Evolutionary conservation across 2,888 invertebrate genomes (phyloP).

Genomic region (Serrognathus titanus): DNA sequence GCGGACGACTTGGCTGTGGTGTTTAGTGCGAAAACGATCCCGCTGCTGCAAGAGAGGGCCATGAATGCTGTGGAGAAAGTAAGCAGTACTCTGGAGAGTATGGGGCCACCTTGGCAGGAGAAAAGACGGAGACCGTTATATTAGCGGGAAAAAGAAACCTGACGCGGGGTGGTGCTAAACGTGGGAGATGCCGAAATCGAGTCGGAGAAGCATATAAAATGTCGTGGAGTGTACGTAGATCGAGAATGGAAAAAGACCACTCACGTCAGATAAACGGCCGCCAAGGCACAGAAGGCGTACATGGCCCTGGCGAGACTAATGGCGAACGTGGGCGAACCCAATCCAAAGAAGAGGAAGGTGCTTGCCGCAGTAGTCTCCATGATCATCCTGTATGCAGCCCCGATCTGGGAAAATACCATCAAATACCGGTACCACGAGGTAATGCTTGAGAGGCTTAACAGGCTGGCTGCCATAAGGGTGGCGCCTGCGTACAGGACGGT

Average conservation of each 20-base stretch:
- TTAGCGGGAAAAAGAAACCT: constrained; percentile 15
- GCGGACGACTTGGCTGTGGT: no score
- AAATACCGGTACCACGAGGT: background rate
- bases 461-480: constrained; percentile 2
- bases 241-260: background rate
- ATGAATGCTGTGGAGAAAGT: no score
- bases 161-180: constrained; percentile 3
- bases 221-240: constrained; percentile 5
- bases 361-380: background rate
- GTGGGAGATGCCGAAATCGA: background rate
- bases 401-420: constrained; percentile 5
- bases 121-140: constrained; percentile 17
- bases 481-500: constrained; percentile 9
- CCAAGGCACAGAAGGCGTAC: background rate
- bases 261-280: background rate
- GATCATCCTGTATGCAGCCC: constrained; percentile 7
- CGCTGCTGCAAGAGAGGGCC: no score
- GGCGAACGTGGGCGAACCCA: constrained; percentile 3
- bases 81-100: no score
- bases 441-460: no score
- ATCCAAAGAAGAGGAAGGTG: constrained; percentile 2
- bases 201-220: background rate
- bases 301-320: constrained; percentile 5
- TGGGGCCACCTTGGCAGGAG: background rate
- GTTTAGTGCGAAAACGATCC: no score